Base-by-base conservation (phyloP, 1,140 invertebrate species). In the Tetramorium parvispinum region DNA sequence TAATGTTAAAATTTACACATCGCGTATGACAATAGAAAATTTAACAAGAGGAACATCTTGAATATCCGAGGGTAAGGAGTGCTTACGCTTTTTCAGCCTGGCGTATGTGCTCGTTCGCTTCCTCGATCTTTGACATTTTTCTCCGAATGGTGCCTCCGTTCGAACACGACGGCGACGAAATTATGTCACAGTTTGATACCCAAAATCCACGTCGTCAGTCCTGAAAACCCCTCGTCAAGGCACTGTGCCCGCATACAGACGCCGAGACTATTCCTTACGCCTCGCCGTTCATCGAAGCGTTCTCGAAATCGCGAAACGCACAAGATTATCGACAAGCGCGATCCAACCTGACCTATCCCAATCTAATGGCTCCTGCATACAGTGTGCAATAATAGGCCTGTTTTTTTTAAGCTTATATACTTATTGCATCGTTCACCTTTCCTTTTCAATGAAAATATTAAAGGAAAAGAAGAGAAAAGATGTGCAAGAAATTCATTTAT, bases 11-110 rank as follows among this genome's bases (percentile, higher is more conserved):
- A 49, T 49, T 7, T 6, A 66, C 11, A 27, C 2, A 66, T 3
- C 1, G 11, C 1, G 10, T n/a, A 18, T 49, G 6, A 24, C 13
- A 46, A 68, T 16, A 46, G 2, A 27, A 46, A 43, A 57, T 59
- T 21, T 24, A 61, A 77, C 5, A 8, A 46, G 37, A 24, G 8
- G 2, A 43, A 18, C 16, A 27, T n/a, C 37, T 40, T 24, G 3
- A 76, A n/a, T 18, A 27, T 77, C 16, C 16, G 40, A 10, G 37
- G 24, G 16, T 37, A 4, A 27, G 2, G 16, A 32, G 32, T 18
- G 24, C 79, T 75, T 95, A 97, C 97, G 96, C 96, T 96, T 98
- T 98, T 91, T 98, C 97, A 16, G 97, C 97, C 91, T 96, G 95
- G 85, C 96, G 96, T 85, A 98, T 96, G 89, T 97, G 96, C 89